Evolutionary conservation across 1,140 invertebrate species (phyloP).

Genomic region (Muscidifurax raptorellus): DNA sequence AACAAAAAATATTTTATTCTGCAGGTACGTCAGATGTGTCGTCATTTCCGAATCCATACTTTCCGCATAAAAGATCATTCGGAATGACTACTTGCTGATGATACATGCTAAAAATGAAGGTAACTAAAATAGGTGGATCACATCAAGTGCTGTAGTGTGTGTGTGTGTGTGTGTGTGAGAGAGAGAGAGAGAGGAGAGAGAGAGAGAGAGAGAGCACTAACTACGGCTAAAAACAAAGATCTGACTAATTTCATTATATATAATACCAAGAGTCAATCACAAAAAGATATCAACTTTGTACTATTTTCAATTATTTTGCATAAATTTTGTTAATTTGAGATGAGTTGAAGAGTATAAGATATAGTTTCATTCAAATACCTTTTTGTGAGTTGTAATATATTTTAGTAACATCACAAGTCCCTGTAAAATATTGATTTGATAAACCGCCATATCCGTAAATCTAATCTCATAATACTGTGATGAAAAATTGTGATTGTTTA

Average conservation of each 20-base stretch:
- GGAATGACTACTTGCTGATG: constrained; percentile 80
- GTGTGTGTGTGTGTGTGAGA: no score
- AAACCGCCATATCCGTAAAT: constrained; percentile 35
- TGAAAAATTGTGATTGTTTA: constrained; percentile 52
- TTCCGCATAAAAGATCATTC: constrained; percentile 78
- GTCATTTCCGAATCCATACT: constrained; percentile 82
- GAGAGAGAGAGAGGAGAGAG: constrained; percentile 41
- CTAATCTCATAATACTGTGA: constrained; percentile 56
- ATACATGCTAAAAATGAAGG: constrained; percentile 73
- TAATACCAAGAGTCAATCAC: constrained; percentile 38
- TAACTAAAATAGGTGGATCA: no score
- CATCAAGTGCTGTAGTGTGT: no score
- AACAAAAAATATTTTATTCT: constrained; percentile 43
- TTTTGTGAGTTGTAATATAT: constrained; percentile 25
- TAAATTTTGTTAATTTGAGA: constrained; percentile 10
- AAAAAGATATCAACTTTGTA: constrained; percentile 46
- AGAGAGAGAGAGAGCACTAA: constrained; percentile 51
- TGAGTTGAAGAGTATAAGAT: constrained; percentile 13
- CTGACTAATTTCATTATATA: constrained; percentile 58
- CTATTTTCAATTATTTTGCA: constrained; percentile 7
- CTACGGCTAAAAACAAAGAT: constrained; percentile 60
- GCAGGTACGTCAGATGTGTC: constrained; percentile 84
- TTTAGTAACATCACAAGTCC: constrained; percentile 21
- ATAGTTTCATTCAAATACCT: constrained; percentile 2
- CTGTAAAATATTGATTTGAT: constrained; percentile 43